Evolutionary conservation across 2,797 vertebrate species (phyloP).

Genomic region (Chromobotia macracanthus): DNA sequence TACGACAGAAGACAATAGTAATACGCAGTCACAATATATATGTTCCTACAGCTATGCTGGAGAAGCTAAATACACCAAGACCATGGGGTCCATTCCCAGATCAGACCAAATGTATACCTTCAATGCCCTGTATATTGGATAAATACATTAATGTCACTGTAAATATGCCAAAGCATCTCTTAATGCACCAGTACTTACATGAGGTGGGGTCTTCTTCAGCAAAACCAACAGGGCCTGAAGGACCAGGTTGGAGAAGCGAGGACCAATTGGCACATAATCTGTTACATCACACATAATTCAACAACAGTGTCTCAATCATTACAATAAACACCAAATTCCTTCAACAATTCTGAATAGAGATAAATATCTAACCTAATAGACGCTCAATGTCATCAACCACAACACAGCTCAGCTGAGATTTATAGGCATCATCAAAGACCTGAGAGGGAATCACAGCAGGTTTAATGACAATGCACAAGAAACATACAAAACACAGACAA

Average conservation of each 20-base stretch:
- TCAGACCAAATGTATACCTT: too few relatives aligned
- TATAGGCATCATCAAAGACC: conserved; percentile 90
- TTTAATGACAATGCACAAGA: neutral
- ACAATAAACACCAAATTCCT: neutral
- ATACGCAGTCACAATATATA: neutral
- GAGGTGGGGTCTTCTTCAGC: conserved; percentile 85
- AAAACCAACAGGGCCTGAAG: conserved; percentile 86
- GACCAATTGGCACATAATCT: conserved; percentile 90
- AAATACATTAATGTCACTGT: neutral
- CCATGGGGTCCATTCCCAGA: too few relatives aligned
- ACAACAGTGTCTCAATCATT: neutral
- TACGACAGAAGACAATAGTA: too few relatives aligned
- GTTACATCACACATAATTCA: conserved; percentile 15
- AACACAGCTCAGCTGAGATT: conserved; percentile 89
- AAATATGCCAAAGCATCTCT: neutral
- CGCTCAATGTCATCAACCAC: conserved; percentile 89
- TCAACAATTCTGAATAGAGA: neutral
- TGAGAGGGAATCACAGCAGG: conserved; percentile 51
- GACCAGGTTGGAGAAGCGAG: conserved; percentile 88
- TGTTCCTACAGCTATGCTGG: too few relatives aligned
- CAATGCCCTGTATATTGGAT: too few relatives aligned
- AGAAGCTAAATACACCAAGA: too few relatives aligned
- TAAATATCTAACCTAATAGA: conserved; percentile 78
- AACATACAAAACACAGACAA: neutral
- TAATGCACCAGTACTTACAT: conserved; percentile 70